Percentiles rank a stretch among this genome's conserved stretches.
These are phyloP conservation scores for Paraescarpia echinospica DNA, from an alignment of 1,140 invertebrate genomes.

Conservation along the genomic window DNA sequence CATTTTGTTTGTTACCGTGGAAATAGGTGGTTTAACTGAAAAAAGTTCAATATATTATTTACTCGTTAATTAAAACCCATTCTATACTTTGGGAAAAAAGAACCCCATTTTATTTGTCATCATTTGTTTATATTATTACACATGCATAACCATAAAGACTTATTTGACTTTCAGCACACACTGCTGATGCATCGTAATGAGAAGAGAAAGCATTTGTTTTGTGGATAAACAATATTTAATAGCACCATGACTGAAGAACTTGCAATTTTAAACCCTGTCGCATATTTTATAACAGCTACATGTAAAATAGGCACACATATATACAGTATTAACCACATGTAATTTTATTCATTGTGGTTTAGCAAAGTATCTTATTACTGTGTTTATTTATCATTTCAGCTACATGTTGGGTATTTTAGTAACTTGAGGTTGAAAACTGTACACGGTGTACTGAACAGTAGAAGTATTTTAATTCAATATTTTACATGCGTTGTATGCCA, in stretches of 20 bases:
- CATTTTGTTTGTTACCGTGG: too few relatives aligned
- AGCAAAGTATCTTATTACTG: neutral
- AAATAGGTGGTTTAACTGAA: too few relatives aligned
- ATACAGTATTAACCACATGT: too few relatives aligned
- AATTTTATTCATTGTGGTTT: neutral
- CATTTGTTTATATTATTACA: too few relatives aligned
- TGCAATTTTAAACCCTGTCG: neutral
- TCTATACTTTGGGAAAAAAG: too few relatives aligned
- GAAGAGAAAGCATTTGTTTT: neutral
- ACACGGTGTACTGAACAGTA: neutral
- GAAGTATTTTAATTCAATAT: neutral
- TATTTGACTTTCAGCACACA: neutral
- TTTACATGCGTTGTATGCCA: neutral
- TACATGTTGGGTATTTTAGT: neutral
- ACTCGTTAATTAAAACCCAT: too few relatives aligned
- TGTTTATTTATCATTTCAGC: neutral
- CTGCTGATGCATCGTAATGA: neutral
- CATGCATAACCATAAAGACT: neutral
- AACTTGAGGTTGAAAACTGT: neutral
- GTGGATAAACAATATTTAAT: neutral
- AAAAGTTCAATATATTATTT: too few relatives aligned
- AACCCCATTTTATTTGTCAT: too few relatives aligned
- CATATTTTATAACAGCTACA: neutral
- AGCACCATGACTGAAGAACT: neutral
- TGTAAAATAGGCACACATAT: neutral